phyloP scores from a whole-genome alignment of 2,797 vertebrate genomes.

The Danio albolineatus region DNA sequence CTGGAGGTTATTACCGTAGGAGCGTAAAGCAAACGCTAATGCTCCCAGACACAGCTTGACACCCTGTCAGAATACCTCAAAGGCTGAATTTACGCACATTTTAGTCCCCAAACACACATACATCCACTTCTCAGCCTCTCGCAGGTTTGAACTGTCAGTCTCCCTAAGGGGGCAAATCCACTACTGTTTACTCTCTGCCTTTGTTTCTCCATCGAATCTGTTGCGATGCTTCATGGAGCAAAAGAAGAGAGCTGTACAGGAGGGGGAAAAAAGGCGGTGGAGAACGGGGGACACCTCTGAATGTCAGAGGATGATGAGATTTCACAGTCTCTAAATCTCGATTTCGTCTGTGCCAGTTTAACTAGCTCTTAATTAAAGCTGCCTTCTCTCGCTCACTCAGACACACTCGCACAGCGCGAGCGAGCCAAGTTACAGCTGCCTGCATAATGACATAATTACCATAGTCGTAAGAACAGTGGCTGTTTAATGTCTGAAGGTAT shows the following conservation, averaged over 20 bases:
- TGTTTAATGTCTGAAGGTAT: constrained; percentile 76
- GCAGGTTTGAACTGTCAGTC: constrained; percentile 58
- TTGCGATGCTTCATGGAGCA: constrained; percentile 41
- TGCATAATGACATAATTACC: constrained; percentile 83
- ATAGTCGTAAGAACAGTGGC: constrained; percentile 75
- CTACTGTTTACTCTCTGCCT: constrained; percentile 57
- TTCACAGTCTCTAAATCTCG: constrained; percentile 75
- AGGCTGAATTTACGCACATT: constrained; percentile 62
- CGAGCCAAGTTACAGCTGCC: constrained; percentile 66
- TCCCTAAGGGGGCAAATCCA: constrained; percentile 55
- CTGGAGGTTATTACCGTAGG: constrained; percentile 59
- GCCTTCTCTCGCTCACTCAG: constrained; percentile 67
- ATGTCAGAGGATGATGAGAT: constrained; percentile 70
- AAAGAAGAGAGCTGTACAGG: constrained; percentile 17
- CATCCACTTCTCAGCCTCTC: constrained; percentile 49
- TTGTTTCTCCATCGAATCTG: constrained; percentile 49
- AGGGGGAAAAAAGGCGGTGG: constrained; percentile 39
- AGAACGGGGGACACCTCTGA: constrained; percentile 60
- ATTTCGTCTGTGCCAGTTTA: constrained; percentile 77
- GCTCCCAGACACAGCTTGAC: constrained; percentile 61
- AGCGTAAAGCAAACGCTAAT: constrained; percentile 60
- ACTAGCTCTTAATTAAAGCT: constrained; percentile 83
- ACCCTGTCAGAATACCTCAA: constrained; percentile 66
- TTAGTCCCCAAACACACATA: constrained; percentile 49
- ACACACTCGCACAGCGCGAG: constrained; percentile 38